Base-by-base conservation (phyloP, 1,140 invertebrate genomes). In the Centruroides sculpturatus region DNA sequence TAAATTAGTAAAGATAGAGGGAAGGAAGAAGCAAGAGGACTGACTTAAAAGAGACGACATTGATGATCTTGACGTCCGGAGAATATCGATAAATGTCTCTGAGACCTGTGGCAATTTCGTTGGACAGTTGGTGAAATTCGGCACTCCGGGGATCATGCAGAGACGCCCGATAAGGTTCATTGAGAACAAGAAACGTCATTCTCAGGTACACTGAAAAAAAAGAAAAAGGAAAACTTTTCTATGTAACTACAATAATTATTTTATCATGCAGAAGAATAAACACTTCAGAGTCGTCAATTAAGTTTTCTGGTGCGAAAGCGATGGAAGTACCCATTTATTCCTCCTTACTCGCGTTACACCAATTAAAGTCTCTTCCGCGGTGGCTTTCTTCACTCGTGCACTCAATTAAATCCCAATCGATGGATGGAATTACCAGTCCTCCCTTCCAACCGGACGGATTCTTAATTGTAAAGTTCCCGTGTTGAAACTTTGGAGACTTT, bases 191-290 rank as follows among this genome's bases (percentile, higher is more conserved):
- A 35, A 80, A 66, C 10, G 68, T 72, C 23, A 76, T 69, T 55
- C 79, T 73, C 68, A 74, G 76, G 66, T 69, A 75, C 12, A 65
- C 76, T 76, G 71, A 49, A 72, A 72, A 62, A 41, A 60, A 57
- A 66, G n/a, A n/a, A 64, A 52, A 59, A 51, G 51, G 60, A 51
- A 59, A 57, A 66, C 56, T 51, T n/a, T 35, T 35, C 10, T 9
- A 23, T 35, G 12, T 52, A n/a, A 49, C n/a, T 11, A n/a, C n/a
- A n/a, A n/a, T n/a, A 49, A 49, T 11, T 5, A n/a, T 11, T 10
- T 11, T 11, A 49, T 11, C 10, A n/a, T n/a, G 48, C 10, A 11
- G 48, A 49, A n/a, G n/a, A 11, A 11, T 10, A 49, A 49, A n/a
- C 10, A n/a, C 10, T 49, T n/a, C 10, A n/a, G n/a, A n/a, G 50